A percentile compares a stretch with the other conserved stretches of the same genome.
These are phyloP conservation scores for Lapara coniferarum DNA, from an alignment of 2,888 invertebrate genomes.

Conservation along the genomic window DNA sequence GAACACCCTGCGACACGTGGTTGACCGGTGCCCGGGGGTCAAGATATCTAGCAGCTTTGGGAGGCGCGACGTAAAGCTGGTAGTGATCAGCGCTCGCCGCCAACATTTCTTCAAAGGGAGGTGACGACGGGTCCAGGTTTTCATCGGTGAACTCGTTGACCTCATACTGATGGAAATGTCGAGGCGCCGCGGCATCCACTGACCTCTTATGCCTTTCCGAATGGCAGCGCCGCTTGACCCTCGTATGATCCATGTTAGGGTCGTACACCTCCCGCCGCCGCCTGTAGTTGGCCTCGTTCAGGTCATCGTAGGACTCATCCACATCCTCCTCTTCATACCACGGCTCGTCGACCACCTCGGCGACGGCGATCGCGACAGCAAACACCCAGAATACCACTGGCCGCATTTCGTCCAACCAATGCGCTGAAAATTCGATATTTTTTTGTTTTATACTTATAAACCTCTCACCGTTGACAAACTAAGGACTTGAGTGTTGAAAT, in stretches of 20 bases:
- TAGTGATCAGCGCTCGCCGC: constrained; percentile 77
- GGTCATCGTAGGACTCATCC: constrained; percentile 56
- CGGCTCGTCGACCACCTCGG: constrained; percentile 59
- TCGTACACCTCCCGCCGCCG: constrained; percentile 54
- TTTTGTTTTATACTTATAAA: constrained; percentile 69
- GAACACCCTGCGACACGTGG: constrained; percentile 34
- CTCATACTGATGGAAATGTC: constrained; percentile 73
- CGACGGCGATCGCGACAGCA: constrained; percentile 54
- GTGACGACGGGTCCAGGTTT: constrained; percentile 48
- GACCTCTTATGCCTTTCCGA: constrained; percentile 49
- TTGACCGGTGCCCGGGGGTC: constrained; percentile 28
- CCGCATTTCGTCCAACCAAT: constrained; percentile 63
- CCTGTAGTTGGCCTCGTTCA: constrained; percentile 46
- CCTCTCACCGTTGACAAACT: constrained; percentile 65
- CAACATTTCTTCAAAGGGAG: constrained; percentile 74
- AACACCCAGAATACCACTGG: constrained; percentile 55
- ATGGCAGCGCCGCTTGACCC: constrained; percentile 62
- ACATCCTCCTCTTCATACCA: constrained; percentile 68
- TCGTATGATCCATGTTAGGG: constrained; percentile 62
- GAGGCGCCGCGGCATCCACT: constrained; percentile 53
- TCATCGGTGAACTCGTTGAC: constrained; percentile 72
- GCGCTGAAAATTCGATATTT: constrained; percentile 54
- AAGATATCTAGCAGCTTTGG: constrained; percentile 36
- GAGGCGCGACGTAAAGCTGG: constrained; percentile 59
- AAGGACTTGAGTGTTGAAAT: constrained; percentile 47